Conservation (phyloP, 2,797 vertebrate species). For the Enteromius unitaeniatus region DNA sequence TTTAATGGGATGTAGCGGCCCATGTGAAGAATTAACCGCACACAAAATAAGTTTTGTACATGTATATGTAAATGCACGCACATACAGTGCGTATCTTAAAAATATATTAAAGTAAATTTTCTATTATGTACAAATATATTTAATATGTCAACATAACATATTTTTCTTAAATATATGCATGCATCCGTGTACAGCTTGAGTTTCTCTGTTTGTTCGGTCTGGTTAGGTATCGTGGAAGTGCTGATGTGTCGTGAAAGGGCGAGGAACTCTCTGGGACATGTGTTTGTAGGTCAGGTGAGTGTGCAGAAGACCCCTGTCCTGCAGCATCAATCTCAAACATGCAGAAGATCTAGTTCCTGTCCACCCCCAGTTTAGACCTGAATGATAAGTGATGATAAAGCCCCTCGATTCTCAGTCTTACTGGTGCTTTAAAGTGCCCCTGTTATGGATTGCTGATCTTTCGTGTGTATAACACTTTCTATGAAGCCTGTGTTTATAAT, state of each 20-base stretch:
- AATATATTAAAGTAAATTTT: too few species aligned
- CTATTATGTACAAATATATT: too few species aligned
- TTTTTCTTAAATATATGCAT: too few species aligned
- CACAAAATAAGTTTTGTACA: too few species aligned
- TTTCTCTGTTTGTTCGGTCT: slow-evolving; percentile 25
- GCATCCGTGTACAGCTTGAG: background rate
- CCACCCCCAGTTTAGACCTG: background rate
- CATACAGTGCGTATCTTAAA: too few species aligned
- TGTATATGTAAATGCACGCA: too few species aligned
- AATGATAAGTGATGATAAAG: background rate
- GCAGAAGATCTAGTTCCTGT: slow-evolving; percentile 6
- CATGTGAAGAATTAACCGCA: background rate
- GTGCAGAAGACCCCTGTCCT: background rate
- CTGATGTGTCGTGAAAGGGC: slow-evolving; percentile 86
- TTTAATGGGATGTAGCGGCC: background rate
- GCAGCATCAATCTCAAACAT: background rate
- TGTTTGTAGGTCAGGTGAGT: slow-evolving; percentile 90
- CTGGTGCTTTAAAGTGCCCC: background rate
- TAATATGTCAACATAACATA: too few species aligned
- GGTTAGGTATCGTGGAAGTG: slow-evolving; percentile 90
- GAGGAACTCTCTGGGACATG: slow-evolving; percentile 87
- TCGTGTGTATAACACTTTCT: too few species aligned
- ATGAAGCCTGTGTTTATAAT: too few species aligned
- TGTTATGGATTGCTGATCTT: too few species aligned
- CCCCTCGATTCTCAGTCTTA: background rate